These are phyloP conservation scores for Sympetrum striolatum DNA, from an alignment of 2,888 invertebrate genomes.

Conservation along the genomic window DNA sequence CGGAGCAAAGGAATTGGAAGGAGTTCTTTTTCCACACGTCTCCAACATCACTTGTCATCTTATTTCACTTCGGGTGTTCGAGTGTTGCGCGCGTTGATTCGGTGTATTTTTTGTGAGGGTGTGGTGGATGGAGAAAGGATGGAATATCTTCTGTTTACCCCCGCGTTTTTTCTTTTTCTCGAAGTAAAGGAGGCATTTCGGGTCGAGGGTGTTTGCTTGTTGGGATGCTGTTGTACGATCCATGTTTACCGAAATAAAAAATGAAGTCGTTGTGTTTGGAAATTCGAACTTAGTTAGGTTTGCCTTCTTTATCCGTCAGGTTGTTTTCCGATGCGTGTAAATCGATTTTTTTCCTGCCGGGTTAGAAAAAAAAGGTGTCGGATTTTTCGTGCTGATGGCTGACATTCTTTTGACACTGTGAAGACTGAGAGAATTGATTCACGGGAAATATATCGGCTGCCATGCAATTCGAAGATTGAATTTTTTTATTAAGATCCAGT, in stretches of 20 bases:
- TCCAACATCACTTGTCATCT: neutral
- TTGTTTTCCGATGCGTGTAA: neutral
- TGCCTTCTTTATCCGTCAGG: neutral
- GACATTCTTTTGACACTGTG: neutral
- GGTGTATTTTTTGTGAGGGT: neutral
- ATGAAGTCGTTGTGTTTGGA: constrained; percentile 1
- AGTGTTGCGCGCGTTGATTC: neutral
- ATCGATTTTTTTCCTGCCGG: neutral
- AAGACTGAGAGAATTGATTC: neutral
- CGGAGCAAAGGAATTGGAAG: constrained; percentile 24
- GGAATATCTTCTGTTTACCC: neutral
- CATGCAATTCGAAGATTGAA: neutral
- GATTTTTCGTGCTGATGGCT: neutral
- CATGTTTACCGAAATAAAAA: constrained; percentile 10
- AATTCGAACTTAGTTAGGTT: constrained; percentile 9
- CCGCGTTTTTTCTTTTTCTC: neutral
- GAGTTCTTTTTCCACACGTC: neutral
- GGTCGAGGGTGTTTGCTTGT: neutral
- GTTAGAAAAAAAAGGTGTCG: neutral
- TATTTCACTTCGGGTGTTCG: neutral
- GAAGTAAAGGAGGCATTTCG: neutral
- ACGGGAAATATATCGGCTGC: neutral
- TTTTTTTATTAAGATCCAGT: neutral
- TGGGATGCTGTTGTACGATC: constrained; percentile 5
- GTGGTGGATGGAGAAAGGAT: neutral